These are phyloP conservation scores for Sialis fuliginosa DNA, from an alignment of 2,888 invertebrate species.

Conservation along the genomic window DNA sequence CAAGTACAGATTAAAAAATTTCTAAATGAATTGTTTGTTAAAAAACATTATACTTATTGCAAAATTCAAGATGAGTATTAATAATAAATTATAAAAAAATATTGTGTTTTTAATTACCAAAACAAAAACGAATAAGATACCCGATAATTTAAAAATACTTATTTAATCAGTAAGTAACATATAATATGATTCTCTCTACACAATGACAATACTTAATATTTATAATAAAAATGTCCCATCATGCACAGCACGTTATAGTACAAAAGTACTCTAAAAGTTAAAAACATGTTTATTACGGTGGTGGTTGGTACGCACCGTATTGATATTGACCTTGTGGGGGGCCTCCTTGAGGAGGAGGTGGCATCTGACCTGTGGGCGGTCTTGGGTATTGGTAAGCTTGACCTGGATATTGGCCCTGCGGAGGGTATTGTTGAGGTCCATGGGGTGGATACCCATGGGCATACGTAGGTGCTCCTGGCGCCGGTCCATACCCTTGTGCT, in stretches of 20 bases:
- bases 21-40: too few relatives aligned
- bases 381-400: slow-evolving; percentile 46
- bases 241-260: background rate
- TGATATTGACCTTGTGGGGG: slow-evolving; percentile 57
- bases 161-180: too few relatives aligned
- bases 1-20: too few relatives aligned
- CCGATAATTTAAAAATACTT: too few relatives aligned
- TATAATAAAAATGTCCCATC: too few relatives aligned
- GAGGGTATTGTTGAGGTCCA: slow-evolving; percentile 37
- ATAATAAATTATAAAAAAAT: background rate
- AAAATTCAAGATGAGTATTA: too few relatives aligned
- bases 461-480: slow-evolving; percentile 16
- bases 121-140: background rate
- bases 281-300: slow-evolving; percentile 37
- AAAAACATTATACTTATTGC: too few relatives aligned
- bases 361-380: slow-evolving; percentile 38
- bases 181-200: too few relatives aligned
- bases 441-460: slow-evolving; percentile 35
- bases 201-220: too few relatives aligned
- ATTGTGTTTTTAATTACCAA: background rate
- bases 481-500: slow-evolving; percentile 10
- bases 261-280: background rate
- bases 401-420: slow-evolving; percentile 36
- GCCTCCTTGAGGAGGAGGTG: slow-evolving; percentile 47
- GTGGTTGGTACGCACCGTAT: slow-evolving; percentile 65